phyloP scores from a whole-genome alignment of 2,113 vertebrate genomes.

The Sialia sialis region DNA sequence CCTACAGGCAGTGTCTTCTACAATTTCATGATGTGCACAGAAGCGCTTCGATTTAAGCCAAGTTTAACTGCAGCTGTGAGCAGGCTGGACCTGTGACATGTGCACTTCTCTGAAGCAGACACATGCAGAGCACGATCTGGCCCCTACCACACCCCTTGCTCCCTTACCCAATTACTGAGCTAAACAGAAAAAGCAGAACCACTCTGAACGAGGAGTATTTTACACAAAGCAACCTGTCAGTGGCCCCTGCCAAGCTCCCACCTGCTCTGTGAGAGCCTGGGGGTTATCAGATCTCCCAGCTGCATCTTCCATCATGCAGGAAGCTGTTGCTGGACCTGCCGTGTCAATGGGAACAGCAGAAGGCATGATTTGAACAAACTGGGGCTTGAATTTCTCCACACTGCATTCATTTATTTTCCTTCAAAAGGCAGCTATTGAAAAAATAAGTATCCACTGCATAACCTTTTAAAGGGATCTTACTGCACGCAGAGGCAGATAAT shows the following conservation, averaged over 20 bases:
- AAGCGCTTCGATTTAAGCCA: background rate
- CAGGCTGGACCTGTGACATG: background rate
- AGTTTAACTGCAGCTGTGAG: background rate
- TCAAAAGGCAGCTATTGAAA: background rate
- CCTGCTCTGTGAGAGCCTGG: background rate
- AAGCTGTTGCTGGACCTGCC: background rate
- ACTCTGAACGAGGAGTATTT: background rate
- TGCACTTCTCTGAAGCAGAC: background rate
- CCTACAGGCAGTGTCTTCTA: background rate
- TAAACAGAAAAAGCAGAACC: background rate
- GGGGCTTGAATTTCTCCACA: background rate
- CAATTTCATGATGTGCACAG: background rate
- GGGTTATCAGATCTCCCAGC: constrained; percentile 1
- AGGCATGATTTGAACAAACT: background rate
- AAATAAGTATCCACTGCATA: background rate
- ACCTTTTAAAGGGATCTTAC: background rate
- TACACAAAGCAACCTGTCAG: background rate
- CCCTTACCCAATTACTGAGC: background rate
- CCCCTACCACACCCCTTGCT: background rate
- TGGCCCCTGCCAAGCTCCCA: background rate
- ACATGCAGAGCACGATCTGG: background rate
- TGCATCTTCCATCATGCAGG: background rate
- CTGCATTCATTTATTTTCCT: background rate
- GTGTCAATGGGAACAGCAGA: background rate
- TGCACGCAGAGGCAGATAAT: background rate